Conservation (phyloP, 2,888 invertebrate genomes). For the Trachelus tabidus region DNA sequence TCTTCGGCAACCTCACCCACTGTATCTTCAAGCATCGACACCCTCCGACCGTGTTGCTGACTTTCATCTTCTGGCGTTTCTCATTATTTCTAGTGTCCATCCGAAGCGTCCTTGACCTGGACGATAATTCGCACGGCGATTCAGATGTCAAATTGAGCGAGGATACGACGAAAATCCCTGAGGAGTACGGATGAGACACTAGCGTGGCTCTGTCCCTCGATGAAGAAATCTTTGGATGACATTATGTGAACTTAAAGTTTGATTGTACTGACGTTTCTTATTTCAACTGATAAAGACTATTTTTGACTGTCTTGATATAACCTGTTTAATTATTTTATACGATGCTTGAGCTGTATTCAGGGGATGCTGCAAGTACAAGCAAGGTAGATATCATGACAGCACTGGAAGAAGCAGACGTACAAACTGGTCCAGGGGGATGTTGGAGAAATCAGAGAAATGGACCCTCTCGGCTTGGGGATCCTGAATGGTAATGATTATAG, state of each 20-base stretch:
- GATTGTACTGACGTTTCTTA: not conserved
- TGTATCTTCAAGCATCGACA: not conserved
- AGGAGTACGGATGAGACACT: not conserved
- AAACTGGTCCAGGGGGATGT: not conserved
- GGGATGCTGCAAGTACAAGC: not conserved
- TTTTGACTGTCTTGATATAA: not conserved
- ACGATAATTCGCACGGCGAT: not conserved
- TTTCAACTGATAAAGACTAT: not conserved
- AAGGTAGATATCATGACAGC: not conserved
- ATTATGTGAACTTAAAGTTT: not conserved
- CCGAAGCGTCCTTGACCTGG: not conserved
- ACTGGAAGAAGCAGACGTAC: not conserved
- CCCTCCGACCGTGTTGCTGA: not conserved
- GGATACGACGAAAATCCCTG: not conserved
- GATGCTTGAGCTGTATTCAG: not conserved
- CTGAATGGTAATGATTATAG: slow-evolving; percentile 62
- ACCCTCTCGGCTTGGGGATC: slow-evolving; percentile 49
- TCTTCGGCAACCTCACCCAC: not conserved
- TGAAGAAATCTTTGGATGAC: not conserved
- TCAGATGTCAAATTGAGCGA: not conserved
- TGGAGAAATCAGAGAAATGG: slow-evolving; percentile 38
- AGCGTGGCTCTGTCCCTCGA: not conserved
- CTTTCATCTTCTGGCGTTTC: not conserved
- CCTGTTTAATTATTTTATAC: too few species aligned
- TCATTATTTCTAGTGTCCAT: not conserved